A percentile compares a stretch with the other conserved stretches of the same genome.
phyloP scores from a whole-genome alignment of 2,113 vertebrate genomes.

The Cynocephalus volans region DNA sequence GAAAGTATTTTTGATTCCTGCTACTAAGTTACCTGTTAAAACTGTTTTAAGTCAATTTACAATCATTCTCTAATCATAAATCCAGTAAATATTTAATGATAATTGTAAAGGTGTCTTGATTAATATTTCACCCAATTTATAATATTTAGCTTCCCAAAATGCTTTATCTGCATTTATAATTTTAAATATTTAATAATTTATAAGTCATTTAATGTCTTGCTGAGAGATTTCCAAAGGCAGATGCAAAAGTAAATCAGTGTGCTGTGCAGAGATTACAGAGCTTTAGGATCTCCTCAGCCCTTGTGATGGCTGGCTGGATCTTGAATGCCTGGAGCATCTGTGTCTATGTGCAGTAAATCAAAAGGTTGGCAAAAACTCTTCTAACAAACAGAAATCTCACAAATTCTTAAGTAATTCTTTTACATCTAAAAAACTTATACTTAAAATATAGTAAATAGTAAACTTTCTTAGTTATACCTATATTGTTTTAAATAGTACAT shows the following conservation, averaged over 20 bases:
- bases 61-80: conserved; percentile 11
- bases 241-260: not conserved
- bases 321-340: too few relatives aligned
- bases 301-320: not conserved
- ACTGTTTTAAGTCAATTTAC: conserved; percentile 4
- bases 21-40: not conserved
- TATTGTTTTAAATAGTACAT: not conserved
- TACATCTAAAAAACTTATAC: not conserved
- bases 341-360: not conserved
- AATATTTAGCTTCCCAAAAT: not conserved
- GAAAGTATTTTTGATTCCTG: not conserved
- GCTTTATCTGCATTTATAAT: not conserved
- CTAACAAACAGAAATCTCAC: not conserved
- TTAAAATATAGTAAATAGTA: not conserved
- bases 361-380: not conserved
- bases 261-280: not conserved
- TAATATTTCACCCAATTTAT: not conserved
- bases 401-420: not conserved
- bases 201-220: not conserved
- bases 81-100: not conserved
- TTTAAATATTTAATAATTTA: not conserved
- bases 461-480: not conserved
- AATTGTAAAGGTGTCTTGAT: not conserved
- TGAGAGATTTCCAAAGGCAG: not conserved
- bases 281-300: not conserved